Base-by-base conservation (phyloP, 2,797 vertebrate species). In the Trematomus bernacchii region DNA sequence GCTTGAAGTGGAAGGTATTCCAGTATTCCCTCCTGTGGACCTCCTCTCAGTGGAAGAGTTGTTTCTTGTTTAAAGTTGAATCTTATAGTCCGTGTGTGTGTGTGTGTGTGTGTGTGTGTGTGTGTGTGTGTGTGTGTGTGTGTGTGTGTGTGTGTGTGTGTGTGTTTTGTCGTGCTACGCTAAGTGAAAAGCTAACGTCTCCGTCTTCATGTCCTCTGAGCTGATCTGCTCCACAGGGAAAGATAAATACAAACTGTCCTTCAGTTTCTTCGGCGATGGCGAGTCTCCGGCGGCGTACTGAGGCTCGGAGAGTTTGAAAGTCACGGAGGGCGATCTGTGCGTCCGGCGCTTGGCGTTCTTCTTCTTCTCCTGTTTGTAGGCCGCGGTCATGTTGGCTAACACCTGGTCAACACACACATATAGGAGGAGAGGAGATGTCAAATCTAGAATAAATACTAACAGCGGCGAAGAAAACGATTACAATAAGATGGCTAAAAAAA, bases 351-450 rank as follows among this genome's bases (percentile, higher is more conserved):
- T 97, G 50, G 83, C 27, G 0, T 87, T 94, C 76, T 94, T 97
- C 82, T 95, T 97, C 83, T 94, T 95, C 69, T 96, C 95, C 73
- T 90, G 92, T 85, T 95, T 96, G 89, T 97, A 96, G 44, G 96
- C 94, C 0, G 94, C 68, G 37, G 95, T 95, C 95, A 97, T 93
- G 79, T 97, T 98, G 72, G 96, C 90, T 0, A 97, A 90, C n/a
- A 97, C 97, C 97, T 98, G 88, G 0, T 79, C 3, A 10, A 55
- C 14, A 60, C 52, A 82, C 43, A 66, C 5, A 46, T 19, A 27
- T 71, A 6, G 4, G 27, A 16, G 12, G 2, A 10, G 14, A 33
- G 58, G 3, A 8, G 44, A 67, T 37, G 8, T 27, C 1, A 27
- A 40, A 37, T 37, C 33, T 1, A 27, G 42, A 47, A 13, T 2